phyloP scores from a whole-genome alignment of 1,140 invertebrate species.

The Phymorhynchus buccinoides region DNA sequence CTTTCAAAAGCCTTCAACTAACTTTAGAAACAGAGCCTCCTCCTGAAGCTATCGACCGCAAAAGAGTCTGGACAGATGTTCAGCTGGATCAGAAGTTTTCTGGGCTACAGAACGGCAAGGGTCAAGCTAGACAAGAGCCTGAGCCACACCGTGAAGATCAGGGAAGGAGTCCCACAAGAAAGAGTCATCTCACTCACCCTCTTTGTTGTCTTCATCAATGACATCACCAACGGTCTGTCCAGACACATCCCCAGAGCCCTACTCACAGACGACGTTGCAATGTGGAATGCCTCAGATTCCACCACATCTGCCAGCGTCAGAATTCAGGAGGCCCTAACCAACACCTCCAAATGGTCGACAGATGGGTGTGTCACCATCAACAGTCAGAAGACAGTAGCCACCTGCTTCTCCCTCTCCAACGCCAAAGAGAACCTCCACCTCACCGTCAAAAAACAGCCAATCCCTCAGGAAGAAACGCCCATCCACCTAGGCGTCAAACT shows the following conservation, averaged over 20 bases:
- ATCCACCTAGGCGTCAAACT: neutral
- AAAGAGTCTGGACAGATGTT: neutral
- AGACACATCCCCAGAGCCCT: neutral
- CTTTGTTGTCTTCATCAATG: conserved; percentile 7
- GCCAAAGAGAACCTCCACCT: neutral
- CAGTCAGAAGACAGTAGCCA: neutral
- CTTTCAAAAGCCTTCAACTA: neutral
- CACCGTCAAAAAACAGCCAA: neutral
- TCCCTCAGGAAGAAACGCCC: neutral
- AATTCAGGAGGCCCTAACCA: neutral
- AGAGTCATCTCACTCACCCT: neutral
- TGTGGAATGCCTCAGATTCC: neutral
- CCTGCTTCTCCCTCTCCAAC: neutral
- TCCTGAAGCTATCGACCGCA: neutral
- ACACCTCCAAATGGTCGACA: neutral
- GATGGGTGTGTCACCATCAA: neutral
- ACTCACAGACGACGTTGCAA: no score
- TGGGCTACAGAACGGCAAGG: conserved; percentile 28
- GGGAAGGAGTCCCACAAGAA: neutral
- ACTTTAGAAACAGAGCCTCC: no score
- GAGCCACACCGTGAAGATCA: neutral
- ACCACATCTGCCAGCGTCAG: neutral
- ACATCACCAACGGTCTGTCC: neutral
- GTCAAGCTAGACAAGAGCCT: conserved; percentile 23
- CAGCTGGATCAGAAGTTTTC: conserved; percentile 33